Evolutionary conservation across 2,888 invertebrate genomes (phyloP), one percentile per base, ranked within the genome.

Genomic region (Callinectes sapidus): DNA sequence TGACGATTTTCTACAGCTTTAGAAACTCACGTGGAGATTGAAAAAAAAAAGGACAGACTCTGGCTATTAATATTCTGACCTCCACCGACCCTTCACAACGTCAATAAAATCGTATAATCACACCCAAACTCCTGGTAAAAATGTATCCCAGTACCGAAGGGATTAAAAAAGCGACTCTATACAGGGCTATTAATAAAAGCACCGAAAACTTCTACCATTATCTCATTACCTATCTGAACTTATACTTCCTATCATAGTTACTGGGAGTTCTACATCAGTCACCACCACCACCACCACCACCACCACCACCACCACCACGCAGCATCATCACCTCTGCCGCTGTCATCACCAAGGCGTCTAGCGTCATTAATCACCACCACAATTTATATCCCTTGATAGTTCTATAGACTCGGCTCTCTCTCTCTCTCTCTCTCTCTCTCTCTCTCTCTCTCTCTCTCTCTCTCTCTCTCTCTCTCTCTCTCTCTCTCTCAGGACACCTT

Each of bases 331-430:
- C 81, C 35, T 32, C 35, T 3, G 81, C 28, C 71, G 13, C 81
- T 35, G 81, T 81, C 81, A 81, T 81, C 81, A 81, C 35, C 81
- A 81, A 81, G 18, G 32, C 32, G 35, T 10, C 13, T 0, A n/a
- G 18, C 18, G 2, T 28, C 35, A 81, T 81, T 81, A 32, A 81
- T 81, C 81, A 81, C 81, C 81, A 35, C 35, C 81, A 81, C 81
- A 32, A 81, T 81, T 81, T n/a, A 81, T 81, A 35, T 35, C 81
- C 35, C 35, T 35, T 35, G 81, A 81, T 81, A 81, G 81, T 81
- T 71, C 35, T 35, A 81, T 81, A 81, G 81, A n/a, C 81, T 14
- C 35, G 2, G 14, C 32, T 35, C 14, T 28, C 71, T 32, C 13
- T n/a, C 28, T 77, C 71, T 13, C 28, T 13, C 18, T 61, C 61